phyloP scores from a whole-genome alignment of 2,888 invertebrate species.

The Lithodes maja region DNA sequence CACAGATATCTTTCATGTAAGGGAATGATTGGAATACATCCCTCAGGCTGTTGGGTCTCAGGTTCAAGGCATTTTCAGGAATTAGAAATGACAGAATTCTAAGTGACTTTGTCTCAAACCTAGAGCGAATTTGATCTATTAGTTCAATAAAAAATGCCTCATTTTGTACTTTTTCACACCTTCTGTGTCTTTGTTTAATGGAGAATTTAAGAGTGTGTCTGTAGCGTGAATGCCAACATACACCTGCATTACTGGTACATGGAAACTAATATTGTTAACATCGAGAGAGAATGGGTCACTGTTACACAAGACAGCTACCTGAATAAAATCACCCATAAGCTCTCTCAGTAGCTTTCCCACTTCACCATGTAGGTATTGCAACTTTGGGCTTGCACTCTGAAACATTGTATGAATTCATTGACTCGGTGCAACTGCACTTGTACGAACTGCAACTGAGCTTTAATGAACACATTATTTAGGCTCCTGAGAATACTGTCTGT shows the following conservation, averaged over 20 bases:
- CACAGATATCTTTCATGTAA: slow-evolving; percentile 31
- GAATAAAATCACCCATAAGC: slow-evolving; percentile 30
- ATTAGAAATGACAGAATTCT: slow-evolving; percentile 23
- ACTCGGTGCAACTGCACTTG: slow-evolving; percentile 15
- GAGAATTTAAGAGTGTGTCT: slow-evolving; percentile 21
- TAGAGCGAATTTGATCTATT: slow-evolving; percentile 26
- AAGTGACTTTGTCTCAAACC: slow-evolving; percentile 36
- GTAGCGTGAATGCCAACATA: slow-evolving; percentile 40
- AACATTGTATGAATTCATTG: slow-evolving; percentile 15
- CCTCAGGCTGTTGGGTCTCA: slow-evolving; percentile 34
- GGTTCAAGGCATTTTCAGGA: slow-evolving; percentile 42
- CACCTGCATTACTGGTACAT: slow-evolving; percentile 22
- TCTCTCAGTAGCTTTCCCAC: slow-evolving; percentile 37
- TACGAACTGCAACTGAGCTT: slow-evolving; percentile 33
- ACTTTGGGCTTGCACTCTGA: background rate
- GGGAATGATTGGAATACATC: slow-evolving; percentile 24
- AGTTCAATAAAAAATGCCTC: slow-evolving; percentile 34
- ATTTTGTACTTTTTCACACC: slow-evolving; percentile 27
- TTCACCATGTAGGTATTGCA: slow-evolving; percentile 46
- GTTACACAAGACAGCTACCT: slow-evolving; percentile 23
- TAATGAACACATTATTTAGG: slow-evolving; percentile 26
- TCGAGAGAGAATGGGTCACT: slow-evolving; percentile 42
- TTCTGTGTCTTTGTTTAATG: slow-evolving; percentile 39
- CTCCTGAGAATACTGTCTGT: slow-evolving; percentile 23
- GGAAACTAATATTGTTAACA: slow-evolving; percentile 28